phyloP scores from a whole-genome alignment of 2,113 vertebrate genomes.

The Lasiurus cinereus region DNA sequence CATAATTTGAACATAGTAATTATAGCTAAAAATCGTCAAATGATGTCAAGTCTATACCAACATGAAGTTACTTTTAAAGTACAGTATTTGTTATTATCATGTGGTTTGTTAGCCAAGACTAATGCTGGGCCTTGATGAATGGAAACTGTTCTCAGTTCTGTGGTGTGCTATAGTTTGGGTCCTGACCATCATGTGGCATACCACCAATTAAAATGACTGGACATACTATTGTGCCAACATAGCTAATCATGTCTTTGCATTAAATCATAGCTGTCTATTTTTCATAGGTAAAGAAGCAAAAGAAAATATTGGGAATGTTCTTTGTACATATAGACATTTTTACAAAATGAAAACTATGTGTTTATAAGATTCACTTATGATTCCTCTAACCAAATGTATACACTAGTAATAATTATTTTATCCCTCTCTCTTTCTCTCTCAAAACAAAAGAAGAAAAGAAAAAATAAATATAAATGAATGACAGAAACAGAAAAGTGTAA shows the following conservation, averaged over 20 bases:
- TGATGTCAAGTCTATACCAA: slow-evolving; percentile 19
- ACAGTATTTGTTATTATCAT: neutral
- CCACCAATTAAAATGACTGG: slow-evolving; percentile 50
- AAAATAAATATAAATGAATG: neutral
- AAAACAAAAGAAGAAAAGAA: neutral
- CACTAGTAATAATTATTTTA: neutral
- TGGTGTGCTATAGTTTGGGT: neutral
- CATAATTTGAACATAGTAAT: slow-evolving; percentile 30
- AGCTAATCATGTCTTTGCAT: neutral
- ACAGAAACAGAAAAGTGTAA: neutral
- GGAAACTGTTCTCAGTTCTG: slow-evolving; percentile 27
- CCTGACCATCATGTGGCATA: slow-evolving; percentile 25
- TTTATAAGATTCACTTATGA: neutral
- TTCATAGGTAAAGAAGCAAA: slow-evolving; percentile 41
- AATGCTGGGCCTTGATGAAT: neutral
- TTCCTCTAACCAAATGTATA: neutral
- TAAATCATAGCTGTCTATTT: slow-evolving; percentile 40
- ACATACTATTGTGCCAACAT: neutral
- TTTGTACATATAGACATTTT: slow-evolving; percentile 14
- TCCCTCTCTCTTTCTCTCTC: neutral
- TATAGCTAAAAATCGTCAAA: slow-evolving; percentile 22
- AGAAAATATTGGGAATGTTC: slow-evolving; percentile 5
- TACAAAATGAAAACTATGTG: slow-evolving; percentile 29
- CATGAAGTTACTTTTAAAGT: slow-evolving; percentile 63
- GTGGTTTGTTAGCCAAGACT: slow-evolving; percentile 57